Evolutionary conservation across 2,888 invertebrate genomes (phyloP).

Genomic region (Tipula unca): DNA sequence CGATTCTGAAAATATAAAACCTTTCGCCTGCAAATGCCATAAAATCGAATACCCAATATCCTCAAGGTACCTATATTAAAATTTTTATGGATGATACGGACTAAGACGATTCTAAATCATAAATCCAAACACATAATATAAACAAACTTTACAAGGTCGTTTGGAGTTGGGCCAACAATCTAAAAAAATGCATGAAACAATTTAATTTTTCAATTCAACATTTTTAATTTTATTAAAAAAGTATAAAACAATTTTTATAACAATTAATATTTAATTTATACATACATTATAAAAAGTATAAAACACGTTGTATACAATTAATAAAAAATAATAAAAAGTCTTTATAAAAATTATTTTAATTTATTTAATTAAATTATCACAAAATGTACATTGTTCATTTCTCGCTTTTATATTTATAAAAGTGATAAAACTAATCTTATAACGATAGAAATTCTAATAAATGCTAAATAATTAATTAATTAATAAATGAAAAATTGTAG

Average conservation of each 20-base stretch:
- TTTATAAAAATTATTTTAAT: constrained; percentile 14
- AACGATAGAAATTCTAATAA: background rate
- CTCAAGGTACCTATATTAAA: too few relatives aligned
- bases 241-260: background rate
- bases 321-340: background rate
- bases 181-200: too few relatives aligned
- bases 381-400: background rate
- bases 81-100: too few relatives aligned
- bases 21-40: too few relatives aligned
- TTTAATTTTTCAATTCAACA: background rate
- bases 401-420: background rate
- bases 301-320: background rate
- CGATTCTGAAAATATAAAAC: too few relatives aligned
- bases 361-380: constrained; percentile 8
- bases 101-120: too few relatives aligned
- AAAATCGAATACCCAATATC: too few relatives aligned
- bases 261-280: background rate
- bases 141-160: background rate
- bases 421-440: background rate
- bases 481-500: background rate
- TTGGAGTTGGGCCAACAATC: too few relatives aligned
- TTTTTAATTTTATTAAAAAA: background rate
- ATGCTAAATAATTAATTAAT: background rate
- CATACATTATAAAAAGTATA: background rate
- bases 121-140: background rate